phyloP scores from a whole-genome alignment of 2,113 vertebrate species.

The Sakesphorus luctuosus region DNA sequence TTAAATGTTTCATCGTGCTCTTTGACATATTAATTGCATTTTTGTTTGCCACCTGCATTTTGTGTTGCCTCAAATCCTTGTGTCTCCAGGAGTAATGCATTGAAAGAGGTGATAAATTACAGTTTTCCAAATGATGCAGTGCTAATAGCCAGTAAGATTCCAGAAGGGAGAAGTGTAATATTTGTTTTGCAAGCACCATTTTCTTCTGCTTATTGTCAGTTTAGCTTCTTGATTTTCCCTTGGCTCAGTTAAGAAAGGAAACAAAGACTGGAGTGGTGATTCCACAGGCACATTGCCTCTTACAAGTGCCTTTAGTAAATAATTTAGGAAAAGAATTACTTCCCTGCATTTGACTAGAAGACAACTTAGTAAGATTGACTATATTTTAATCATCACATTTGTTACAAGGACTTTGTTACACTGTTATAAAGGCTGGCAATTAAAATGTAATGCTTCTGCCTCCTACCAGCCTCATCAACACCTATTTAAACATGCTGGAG shows the following conservation, averaged over 20 bases:
- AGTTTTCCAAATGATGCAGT: background rate
- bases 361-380: background rate
- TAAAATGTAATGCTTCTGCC: conserved; percentile 1
- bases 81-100: background rate
- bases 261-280: background rate
- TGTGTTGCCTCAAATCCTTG: background rate
- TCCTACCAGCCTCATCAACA: background rate
- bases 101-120: background rate
- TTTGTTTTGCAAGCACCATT: background rate
- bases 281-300: background rate
- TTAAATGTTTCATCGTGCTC: background rate
- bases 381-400: conserved; percentile 31
- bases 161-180: background rate
- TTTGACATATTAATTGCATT: background rate
- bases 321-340: conserved; percentile 15
- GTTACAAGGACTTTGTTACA: conserved; percentile 21
- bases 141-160: background rate
- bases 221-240: background rate
- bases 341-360: background rate
- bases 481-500: background rate
- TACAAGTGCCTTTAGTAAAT: conserved; percentile 11
- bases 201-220: background rate
- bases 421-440: conserved; percentile 9
- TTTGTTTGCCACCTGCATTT: background rate
- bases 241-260: background rate